Evolutionary conservation across 2,797 vertebrate species (phyloP).

Genomic region (Gobionotothen gibberifrons): DNA sequence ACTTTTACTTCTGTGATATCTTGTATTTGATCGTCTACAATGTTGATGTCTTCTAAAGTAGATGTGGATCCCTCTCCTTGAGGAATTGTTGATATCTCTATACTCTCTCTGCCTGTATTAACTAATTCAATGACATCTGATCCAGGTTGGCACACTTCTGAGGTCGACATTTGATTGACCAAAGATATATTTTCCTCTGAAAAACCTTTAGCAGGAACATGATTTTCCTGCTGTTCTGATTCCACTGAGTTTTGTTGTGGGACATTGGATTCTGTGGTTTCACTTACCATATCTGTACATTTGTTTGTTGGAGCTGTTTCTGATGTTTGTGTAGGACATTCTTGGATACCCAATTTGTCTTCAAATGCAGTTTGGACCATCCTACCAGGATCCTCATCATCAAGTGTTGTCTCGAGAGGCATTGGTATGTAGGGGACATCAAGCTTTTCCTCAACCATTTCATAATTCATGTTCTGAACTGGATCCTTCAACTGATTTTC

Average conservation of each 20-base stretch:
- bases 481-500: not conserved
- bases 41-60: not conserved
- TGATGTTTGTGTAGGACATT: conserved; percentile 15
- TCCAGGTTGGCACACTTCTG: conserved; percentile 19
- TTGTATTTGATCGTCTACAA: conserved; percentile 10
- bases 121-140: conserved; percentile 11
- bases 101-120: conserved; percentile 3
- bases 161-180: not conserved
- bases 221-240: conserved; percentile 7
- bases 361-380: not conserved
- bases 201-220: not conserved
- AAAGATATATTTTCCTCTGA: conserved; percentile 8
- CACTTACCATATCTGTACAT: too few species aligned
- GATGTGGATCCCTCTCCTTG: conserved; percentile 8
- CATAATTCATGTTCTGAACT: conserved; percentile 1
- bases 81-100: conserved; percentile 7
- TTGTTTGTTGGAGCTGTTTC: not conserved
- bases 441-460: conserved; percentile 10
- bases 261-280: not conserved
- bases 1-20: conserved; percentile 2
- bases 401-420: not conserved
- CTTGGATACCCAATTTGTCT: not conserved
- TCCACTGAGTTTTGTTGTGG: conserved; percentile 2
- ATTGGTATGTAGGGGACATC: not conserved
- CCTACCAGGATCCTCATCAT: not conserved